Evolutionary conservation across 2,888 invertebrate species (phyloP).

Genomic region (Theretra japonica): DNA sequence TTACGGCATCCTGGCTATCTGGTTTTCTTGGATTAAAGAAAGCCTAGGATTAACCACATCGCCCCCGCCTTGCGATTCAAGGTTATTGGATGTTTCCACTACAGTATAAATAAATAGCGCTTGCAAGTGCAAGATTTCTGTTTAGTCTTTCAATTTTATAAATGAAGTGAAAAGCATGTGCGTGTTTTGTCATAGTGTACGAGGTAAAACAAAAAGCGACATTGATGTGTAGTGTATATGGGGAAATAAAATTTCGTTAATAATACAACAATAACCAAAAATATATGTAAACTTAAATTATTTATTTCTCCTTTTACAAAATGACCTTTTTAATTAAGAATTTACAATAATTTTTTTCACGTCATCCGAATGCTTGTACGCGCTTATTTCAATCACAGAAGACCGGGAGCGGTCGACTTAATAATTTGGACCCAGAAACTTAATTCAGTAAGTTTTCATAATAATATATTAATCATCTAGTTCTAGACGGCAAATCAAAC

Average conservation of each 20-base stretch:
- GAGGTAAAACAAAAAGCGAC: neutral
- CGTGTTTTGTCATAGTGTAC: neutral
- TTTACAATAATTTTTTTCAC: conserved; percentile 75
- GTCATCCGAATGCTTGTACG: conserved; percentile 45
- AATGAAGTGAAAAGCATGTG: neutral
- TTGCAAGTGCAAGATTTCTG: too few relatives aligned
- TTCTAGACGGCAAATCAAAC: conserved; percentile 76
- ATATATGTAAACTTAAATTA: conserved; percentile 81
- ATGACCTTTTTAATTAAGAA: conserved; percentile 71
- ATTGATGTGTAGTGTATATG: conserved; percentile 7
- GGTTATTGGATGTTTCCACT: too few relatives aligned
- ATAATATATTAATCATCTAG: conserved; percentile 42
- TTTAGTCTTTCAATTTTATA: too few relatives aligned
- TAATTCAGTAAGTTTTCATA: conserved; percentile 57
- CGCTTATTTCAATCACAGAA: conserved; percentile 64
- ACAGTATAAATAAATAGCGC: too few relatives aligned
- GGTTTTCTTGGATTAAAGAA: too few relatives aligned
- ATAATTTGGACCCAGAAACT: conserved; percentile 76
- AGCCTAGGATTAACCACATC: too few relatives aligned
- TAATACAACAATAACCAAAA: conserved; percentile 74
- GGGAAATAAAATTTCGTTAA: conserved; percentile 44
- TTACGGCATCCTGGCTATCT: too few relatives aligned
- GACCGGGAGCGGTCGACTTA: conserved; percentile 56
- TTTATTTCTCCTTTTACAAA: conserved; percentile 83
- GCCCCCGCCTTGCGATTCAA: too few relatives aligned